Base-by-base conservation (phyloP, 2,113 vertebrate genomes). In the Megaptera novaeangliae region DNA sequence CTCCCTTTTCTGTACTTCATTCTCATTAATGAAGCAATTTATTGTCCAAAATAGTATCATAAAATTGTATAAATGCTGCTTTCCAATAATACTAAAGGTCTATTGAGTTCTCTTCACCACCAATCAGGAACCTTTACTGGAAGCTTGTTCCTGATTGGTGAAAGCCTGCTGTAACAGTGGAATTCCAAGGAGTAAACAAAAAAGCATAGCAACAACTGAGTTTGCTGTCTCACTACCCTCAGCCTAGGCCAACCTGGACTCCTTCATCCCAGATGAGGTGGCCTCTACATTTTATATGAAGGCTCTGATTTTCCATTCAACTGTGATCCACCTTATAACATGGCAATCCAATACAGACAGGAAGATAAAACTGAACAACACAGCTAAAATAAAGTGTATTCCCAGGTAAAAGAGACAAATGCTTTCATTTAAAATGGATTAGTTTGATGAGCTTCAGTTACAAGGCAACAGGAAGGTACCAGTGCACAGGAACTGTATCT, bases 131-230 rank as follows among this genome's bases (percentile, higher is more conserved):
- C 39, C 44, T 61, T 52, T 36, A 10, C 44, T 72, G 57, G 63
- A 92, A 93, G 44, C 78, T 92, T 69, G n/a, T 41, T 87, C 52
- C 94, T 94, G 82, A 95, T 97, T 96, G 96, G 96, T 91, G 64
- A 64, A 72, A 57, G 15, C 6, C n/a, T 23, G 46, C 77, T 68
- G 3, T 61, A 87, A 9, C 82, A 39, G 4, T 92, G 63, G 93
- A 97, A 97, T 94, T 46, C 29, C 3, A n/a, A 92, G 80, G 86
- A 95, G 9, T 95, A 78, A 93, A 82, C 83, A 74, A 34, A 64
- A 92, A 89, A 84, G 63, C 97, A 46, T 94, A 97, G 96, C 93
- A 96, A 97, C 95, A 87, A 95, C 44, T 72, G 55, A 69, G n/a
- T 95, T 94, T 96, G 91, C 77, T 41, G n/a, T 49, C 74, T 83